Base-by-base conservation (phyloP, 2,797 vertebrate species). In the Brachyalestes nurse region DNA sequence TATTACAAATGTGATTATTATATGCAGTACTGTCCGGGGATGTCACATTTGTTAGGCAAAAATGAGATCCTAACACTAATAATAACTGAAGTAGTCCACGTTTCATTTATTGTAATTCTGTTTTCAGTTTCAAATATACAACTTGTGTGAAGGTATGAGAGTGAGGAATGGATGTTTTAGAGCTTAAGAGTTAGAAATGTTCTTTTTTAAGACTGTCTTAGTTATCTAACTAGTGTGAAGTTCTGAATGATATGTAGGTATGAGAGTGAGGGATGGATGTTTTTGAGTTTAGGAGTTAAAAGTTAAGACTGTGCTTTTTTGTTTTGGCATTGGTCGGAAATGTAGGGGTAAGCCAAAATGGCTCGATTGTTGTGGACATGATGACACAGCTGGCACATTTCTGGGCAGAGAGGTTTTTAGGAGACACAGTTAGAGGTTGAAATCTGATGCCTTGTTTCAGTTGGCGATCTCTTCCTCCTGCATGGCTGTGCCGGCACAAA, bases 371-470 rank as follows among this genome's bases (percentile, higher is more conserved):
- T 64, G 6, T 16, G 28, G 73, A 66, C 58, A 38, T 49, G 9
- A 5, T n/a, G 23, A 5, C 1, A 5, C 28, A 8, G 25, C 73
- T 17, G 55, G 19, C 12, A 65, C 17, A 34, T 73, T 75, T 69
- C 71, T 28, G 23, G 2, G 1, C 0, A 34, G 10, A 40, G 14
- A 25, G 5, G 4, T 6, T 55, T 60, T 57, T 21, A 13, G 8
- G 3, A 75, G 16, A 10, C 12, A 14, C 16, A 16, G 34, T 53
- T 45, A 9, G 19, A 77, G 79, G 77, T 64, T 88, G 93, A 91
- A 94, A 94, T 89, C 55, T 49, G 92, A 95, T 85, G 81, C 94
- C 88, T 88, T 84, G 84, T 93, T 94, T 93, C 91, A 86, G 84
- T 94, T 92, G 91, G 75, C 82, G 77, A 57, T 85, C 83, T 80